Base-by-base conservation (phyloP, 2,797 vertebrate species). In the Paramormyrops hopkinsi region DNA sequence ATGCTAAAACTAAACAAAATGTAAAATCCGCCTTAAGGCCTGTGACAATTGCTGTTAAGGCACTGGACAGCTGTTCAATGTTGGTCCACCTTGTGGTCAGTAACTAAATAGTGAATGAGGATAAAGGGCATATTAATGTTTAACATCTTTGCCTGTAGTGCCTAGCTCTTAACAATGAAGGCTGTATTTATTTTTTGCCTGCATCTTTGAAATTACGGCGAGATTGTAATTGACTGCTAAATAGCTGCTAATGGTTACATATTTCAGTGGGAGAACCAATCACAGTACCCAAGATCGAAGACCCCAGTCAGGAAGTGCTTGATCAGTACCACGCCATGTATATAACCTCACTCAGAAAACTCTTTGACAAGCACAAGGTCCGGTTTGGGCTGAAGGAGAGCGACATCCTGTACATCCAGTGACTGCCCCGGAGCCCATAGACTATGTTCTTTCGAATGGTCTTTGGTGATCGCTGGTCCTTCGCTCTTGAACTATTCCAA, bases 291-390 rank as follows among this genome's bases (percentile, higher is more conserved):
- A 98, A 97, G 94, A 95, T 97, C 0, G 97, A 97, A 79, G 94
- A 97, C 0, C 98, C 98, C 0, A 95, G 94, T 83, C 95, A 96
- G 76, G 96, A 96, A 14, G 95, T 97, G 65, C 95, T 99, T 89
- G 96, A 98, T 79, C 93, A 97, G 82, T 99, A 98, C 93, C 98
- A 99, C 29, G 88, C 92, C 90, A 96, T 99, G 94, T 99, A 99
- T 89, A 88, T 97, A 93, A 96, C 93, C 88, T 97, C 98, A 65
- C 96, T 99, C 62, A 94, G 93, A 91, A 96, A 95, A 90, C 97
- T 99, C 87, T 99, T 99, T 46, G 95, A 99, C 92, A 97, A 97
- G 90, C 96, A 98, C 92, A 99, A 99, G 95, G 97, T 96, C 51
- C 97, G 95, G 85, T 98, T 97, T 19, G 98, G 98, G 59, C 94